phyloP scores from a whole-genome alignment of 2,888 invertebrate genomes.

The Sminthurides aquaticus region DNA sequence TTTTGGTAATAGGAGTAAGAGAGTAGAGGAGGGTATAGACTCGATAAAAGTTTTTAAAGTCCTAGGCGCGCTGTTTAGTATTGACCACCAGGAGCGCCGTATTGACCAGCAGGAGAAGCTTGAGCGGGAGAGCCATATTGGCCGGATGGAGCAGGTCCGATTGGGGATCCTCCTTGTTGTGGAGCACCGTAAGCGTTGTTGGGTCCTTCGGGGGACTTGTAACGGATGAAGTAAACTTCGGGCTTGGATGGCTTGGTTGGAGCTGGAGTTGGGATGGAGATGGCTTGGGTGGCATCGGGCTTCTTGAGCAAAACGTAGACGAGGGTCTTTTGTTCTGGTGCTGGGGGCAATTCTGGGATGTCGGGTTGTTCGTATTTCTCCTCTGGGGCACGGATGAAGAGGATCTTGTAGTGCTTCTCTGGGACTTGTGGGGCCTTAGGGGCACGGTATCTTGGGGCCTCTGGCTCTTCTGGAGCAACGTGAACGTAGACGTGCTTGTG shows the following conservation, averaged over 20 bases:
- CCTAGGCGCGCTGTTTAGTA: constrained; percentile 3
- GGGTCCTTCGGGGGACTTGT: constrained; percentile 50
- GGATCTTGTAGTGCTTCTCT: constrained; percentile 37
- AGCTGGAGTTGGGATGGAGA: constrained; percentile 64
- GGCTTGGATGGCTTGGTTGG: constrained; percentile 79
- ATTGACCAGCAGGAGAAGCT: constrained; percentile 12
- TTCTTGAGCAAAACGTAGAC: constrained; percentile 82
- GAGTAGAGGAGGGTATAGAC: too few species aligned
- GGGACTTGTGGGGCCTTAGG: constrained; percentile 33
- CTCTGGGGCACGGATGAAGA: constrained; percentile 29
- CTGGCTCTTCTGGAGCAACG: constrained; percentile 26
- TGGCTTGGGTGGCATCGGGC: constrained; percentile 73
- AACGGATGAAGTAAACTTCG: constrained; percentile 81
- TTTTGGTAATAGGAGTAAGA: too few species aligned
- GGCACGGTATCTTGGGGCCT: constrained; percentile 21
- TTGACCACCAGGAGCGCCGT: constrained; percentile 7
- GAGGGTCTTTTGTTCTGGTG: constrained; percentile 70
- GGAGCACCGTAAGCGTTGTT: constrained; percentile 16
- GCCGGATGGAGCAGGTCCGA: constrained; percentile 18
- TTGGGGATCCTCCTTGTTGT: constrained; percentile 14
- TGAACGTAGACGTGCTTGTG: constrained; percentile 27
- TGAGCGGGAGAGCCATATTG: constrained; percentile 16
- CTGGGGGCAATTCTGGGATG: constrained; percentile 50
- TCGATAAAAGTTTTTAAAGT: too few species aligned
- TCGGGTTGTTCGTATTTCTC: constrained; percentile 13